Conservation (phyloP, 2,797 vertebrate genomes). For the Gobio occitaniae region DNA sequence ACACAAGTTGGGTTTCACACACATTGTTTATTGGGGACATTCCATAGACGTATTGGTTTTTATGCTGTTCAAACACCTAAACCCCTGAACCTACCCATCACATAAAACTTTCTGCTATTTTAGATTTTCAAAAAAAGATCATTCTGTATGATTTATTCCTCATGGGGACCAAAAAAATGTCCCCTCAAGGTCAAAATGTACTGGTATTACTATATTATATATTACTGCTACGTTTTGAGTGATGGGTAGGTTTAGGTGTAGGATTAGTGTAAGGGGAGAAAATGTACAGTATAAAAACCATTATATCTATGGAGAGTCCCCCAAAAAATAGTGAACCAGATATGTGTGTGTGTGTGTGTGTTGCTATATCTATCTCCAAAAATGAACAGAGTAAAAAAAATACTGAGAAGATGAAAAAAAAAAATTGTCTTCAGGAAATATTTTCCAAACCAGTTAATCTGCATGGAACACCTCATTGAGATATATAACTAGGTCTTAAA, state of each 20-base stretch:
- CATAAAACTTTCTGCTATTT: too few species aligned
- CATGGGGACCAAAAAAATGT: constrained; percentile 30
- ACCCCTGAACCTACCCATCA: too few species aligned
- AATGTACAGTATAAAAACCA: too few species aligned
- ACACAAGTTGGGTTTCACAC: not conserved
- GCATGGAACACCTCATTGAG: not conserved
- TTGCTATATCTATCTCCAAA: not conserved
- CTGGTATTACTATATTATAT: too few species aligned
- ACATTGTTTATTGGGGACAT: not conserved
- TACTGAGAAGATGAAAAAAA: not conserved
- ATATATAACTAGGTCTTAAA: constrained; percentile 9
- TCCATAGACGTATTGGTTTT: not conserved
- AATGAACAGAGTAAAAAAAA: not conserved
- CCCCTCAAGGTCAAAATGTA: not conserved
- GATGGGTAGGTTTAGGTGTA: too few species aligned
- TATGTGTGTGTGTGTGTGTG: too few species aligned
- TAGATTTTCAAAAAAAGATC: not conserved
- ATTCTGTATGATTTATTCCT: not conserved
- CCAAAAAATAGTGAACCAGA: too few species aligned
- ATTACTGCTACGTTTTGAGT: not conserved
- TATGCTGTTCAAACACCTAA: not conserved
- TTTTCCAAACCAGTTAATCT: constrained; percentile 8
- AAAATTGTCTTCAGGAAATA: not conserved
- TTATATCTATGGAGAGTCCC: too few species aligned
- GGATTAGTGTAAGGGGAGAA: too few species aligned